Conservation (phyloP, 2,888 invertebrate species). For the Papilio demoleus region DNA sequence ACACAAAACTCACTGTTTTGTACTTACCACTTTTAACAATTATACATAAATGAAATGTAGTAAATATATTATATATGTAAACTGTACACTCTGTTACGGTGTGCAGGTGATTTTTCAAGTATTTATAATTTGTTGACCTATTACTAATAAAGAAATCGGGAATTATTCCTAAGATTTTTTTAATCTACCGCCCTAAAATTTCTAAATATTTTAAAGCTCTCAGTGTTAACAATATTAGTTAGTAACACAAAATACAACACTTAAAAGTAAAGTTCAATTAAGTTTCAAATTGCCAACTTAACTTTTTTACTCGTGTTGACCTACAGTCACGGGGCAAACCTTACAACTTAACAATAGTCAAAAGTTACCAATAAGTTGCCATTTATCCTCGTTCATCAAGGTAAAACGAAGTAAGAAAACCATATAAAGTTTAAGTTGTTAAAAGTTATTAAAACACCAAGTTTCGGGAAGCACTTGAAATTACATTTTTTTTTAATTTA, state of each 20-base stretch:
- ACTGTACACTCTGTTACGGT: no score
- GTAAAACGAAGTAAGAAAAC: neutral
- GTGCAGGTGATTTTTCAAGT: no score
- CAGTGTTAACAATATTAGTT: no score
- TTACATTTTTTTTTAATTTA: neutral
- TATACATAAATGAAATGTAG: neutral
- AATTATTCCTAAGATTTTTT: no score
- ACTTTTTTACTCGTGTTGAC: neutral
- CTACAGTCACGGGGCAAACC: no score
- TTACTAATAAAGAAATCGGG: no score
- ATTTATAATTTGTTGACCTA: no score
- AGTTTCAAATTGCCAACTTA: neutral
- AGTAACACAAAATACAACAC: no score
- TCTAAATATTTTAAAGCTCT: neutral
- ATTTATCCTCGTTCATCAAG: no score
- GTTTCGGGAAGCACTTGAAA: neutral
- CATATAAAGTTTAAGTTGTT: neutral
- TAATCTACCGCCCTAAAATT: neutral
- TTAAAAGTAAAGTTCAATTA: neutral
- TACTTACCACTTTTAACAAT: neutral
- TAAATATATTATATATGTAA: no score
- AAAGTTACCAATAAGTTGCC: neutral
- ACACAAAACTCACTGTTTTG: neutral
- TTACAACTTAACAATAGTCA: neutral
- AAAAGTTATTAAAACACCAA: neutral